These are phyloP conservation scores for Neoascia interrupta DNA, from an alignment of 2,888 invertebrate species.

Conservation along the genomic window DNA sequence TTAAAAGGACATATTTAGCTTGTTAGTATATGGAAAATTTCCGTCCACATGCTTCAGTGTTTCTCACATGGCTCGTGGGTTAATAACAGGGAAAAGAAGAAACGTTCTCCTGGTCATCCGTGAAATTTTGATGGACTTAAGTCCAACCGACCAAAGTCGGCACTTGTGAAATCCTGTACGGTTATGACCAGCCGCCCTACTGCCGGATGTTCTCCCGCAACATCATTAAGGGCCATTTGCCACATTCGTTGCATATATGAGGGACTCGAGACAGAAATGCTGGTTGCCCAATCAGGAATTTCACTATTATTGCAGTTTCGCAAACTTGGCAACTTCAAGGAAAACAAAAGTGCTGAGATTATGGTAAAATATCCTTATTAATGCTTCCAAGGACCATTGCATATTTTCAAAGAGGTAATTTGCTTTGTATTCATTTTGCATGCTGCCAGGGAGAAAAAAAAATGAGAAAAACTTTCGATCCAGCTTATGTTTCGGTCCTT, in stretches of 20 bases:
- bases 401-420: conserved; percentile 45
- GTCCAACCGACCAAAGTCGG: conserved; percentile 63
- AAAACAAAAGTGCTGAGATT: conserved; percentile 57
- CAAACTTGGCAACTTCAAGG: conserved; percentile 50
- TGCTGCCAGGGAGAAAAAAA: not conserved
- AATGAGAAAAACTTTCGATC: no score
- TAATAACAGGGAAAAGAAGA: conserved; percentile 20
- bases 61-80: conserved; percentile 8
- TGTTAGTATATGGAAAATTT: conserved; percentile 53
- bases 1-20: conserved; percentile 65
- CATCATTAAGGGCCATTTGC: conserved; percentile 34
- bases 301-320: conserved; percentile 65
- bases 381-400: conserved; percentile 30
- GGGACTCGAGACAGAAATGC: conserved; percentile 11
- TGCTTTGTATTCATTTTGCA: conserved; percentile 52
- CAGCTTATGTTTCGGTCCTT: conserved; percentile 61
- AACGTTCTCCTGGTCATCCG: conserved; percentile 51
- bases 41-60: conserved; percentile 11
- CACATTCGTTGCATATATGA: conserved; percentile 3
- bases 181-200: conserved; percentile 23
- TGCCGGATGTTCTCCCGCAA: conserved; percentile 26
- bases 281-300: conserved; percentile 58
- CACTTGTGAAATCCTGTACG: conserved; percentile 55
- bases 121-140: conserved; percentile 66
- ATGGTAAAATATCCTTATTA: conserved; percentile 46